phyloP scores from a whole-genome alignment of 2,888 invertebrate species.

The Xiphydria camelus region DNA sequence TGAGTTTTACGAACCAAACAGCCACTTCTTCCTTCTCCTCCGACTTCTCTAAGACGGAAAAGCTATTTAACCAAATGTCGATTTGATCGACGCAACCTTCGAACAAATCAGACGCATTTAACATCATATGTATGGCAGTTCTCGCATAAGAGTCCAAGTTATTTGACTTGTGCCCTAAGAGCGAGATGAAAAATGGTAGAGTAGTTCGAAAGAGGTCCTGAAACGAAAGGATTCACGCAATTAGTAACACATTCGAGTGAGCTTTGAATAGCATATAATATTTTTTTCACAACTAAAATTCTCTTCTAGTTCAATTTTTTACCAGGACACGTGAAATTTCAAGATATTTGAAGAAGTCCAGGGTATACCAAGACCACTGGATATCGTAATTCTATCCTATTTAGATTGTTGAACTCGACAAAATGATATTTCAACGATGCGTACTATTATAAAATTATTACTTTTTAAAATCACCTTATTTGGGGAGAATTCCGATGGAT shows the following conservation, averaged over 20 bases:
- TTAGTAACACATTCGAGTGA: too few species aligned
- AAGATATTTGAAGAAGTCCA: too few species aligned
- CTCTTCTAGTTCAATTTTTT: too few species aligned
- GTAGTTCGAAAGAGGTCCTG: slow-evolving; percentile 35
- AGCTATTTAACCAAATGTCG: slow-evolving; percentile 68
- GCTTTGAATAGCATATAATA: too few species aligned
- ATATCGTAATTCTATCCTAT: too few species aligned
- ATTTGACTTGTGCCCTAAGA: slow-evolving; percentile 25
- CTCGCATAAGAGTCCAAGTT: slow-evolving; percentile 56
- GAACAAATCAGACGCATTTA: slow-evolving; percentile 68
- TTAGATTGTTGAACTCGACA: too few species aligned
- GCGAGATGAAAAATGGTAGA: slow-evolving; percentile 40
- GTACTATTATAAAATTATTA: too few species aligned
- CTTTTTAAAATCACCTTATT: slow-evolving; percentile 27
- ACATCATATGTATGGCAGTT: slow-evolving; percentile 62
- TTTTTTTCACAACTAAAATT: too few species aligned
- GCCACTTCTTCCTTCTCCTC: slow-evolving; percentile 34
- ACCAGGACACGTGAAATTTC: too few species aligned
- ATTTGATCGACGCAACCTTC: slow-evolving; percentile 68
- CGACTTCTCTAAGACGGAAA: slow-evolving; percentile 36
- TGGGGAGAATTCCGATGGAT: slow-evolving; percentile 49
- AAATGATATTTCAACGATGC: too few species aligned
- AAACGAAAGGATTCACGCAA: not conserved
- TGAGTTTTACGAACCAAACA: slow-evolving; percentile 42
- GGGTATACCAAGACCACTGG: too few species aligned